phyloP scores from a whole-genome alignment of 2,888 invertebrate species.

The Hypomecis atomaria region DNA sequence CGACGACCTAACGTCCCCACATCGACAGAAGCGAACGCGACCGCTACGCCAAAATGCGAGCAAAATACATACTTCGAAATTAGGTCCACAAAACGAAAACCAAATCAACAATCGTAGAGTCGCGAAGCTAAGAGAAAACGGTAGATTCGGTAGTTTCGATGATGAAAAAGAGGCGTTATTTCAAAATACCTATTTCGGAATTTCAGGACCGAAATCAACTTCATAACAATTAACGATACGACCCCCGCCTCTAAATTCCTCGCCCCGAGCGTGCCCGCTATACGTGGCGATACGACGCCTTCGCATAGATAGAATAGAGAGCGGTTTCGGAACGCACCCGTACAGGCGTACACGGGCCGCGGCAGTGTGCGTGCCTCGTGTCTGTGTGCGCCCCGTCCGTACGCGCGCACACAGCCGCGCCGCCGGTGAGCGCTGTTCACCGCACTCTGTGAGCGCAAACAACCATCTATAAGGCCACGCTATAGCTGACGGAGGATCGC shows the following conservation, averaged over 20 bases:
- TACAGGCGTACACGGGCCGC: slow-evolving; percentile 54
- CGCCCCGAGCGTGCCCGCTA: slow-evolving; percentile 84
- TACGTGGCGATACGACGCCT: slow-evolving; percentile 84
- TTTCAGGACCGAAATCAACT: slow-evolving; percentile 85
- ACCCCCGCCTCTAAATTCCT: slow-evolving; percentile 85
- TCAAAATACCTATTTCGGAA: slow-evolving; percentile 84
- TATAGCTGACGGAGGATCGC: slow-evolving; percentile 82
- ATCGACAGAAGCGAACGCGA: slow-evolving; percentile 43
- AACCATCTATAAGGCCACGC: slow-evolving; percentile 86
- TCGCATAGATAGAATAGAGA: slow-evolving; percentile 85
- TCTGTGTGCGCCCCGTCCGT: slow-evolving; percentile 60
- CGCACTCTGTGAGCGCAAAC: slow-evolving; percentile 86
- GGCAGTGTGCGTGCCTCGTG: slow-evolving; percentile 55
- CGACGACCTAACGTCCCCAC: slow-evolving; percentile 24
- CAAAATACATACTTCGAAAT: slow-evolving; percentile 32
- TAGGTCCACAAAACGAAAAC: slow-evolving; percentile 36
- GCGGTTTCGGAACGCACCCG: slow-evolving; percentile 85
- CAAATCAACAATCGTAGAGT: slow-evolving; percentile 14
- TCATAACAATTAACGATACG: slow-evolving; percentile 85
- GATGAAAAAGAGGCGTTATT: slow-evolving; percentile 80
- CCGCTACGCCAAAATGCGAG: slow-evolving; percentile 22
- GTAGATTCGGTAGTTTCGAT: slow-evolving; percentile 43
- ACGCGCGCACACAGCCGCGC: slow-evolving; percentile 70
- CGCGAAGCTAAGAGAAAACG: slow-evolving; percentile 22
- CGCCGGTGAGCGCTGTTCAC: slow-evolving; percentile 85